Evolutionary conservation across 2,797 vertebrate species (phyloP).

Genomic region (Vultur gryphus): DNA sequence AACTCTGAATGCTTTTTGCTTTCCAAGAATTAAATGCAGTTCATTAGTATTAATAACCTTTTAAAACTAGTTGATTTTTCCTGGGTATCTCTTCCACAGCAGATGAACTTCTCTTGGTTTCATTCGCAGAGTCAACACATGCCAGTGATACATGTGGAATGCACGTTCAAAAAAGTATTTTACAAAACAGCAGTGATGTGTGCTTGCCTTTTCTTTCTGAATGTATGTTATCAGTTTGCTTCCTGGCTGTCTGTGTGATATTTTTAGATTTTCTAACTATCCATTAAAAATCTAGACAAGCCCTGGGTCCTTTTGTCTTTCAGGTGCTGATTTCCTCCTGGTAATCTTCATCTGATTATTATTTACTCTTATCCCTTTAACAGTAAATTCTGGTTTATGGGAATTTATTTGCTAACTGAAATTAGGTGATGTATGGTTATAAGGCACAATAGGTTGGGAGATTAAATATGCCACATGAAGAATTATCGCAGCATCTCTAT

Average conservation of each 20-base stretch:
- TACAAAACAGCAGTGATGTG: not conserved
- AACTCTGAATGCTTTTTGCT: not conserved
- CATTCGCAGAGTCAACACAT: not conserved
- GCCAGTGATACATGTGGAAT: not conserved
- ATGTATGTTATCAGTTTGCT: not conserved
- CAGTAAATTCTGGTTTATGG: not conserved
- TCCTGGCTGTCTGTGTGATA: not conserved
- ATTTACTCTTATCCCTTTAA: not conserved
- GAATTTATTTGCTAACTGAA: not conserved
- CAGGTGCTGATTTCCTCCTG: not conserved
- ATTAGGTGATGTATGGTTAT: not conserved
- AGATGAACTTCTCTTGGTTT: not conserved
- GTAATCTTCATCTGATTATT: not conserved
- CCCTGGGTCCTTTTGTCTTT: not conserved
- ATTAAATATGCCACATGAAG: not conserved
- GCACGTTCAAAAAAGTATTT: not conserved
- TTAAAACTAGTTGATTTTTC: not conserved
- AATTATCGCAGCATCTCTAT: not conserved
- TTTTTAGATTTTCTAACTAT: not conserved
- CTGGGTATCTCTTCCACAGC: not conserved
- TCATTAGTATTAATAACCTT: not conserved
- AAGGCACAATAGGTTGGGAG: not conserved
- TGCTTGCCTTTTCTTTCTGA: not conserved
- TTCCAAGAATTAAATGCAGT: not conserved
- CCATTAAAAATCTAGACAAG: not conserved